Evolutionary conservation across 64 coral and sea anemone genomes (phyloP).

Genomic region (Montipora sp.): DNA sequence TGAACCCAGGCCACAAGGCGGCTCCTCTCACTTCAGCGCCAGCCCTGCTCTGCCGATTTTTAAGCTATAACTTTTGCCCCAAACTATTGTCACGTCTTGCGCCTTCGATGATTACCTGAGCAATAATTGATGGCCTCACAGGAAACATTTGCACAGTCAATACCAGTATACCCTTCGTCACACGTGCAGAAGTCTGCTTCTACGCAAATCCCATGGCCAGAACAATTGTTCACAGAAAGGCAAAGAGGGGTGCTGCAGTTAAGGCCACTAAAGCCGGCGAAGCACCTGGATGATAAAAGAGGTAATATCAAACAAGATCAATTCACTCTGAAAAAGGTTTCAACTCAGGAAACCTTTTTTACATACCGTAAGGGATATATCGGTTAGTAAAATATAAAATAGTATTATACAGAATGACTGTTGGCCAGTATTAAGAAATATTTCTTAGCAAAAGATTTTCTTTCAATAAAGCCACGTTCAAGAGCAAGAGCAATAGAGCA

Average conservation of each 20-base stretch:
- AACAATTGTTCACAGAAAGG: constrained; percentile 39
- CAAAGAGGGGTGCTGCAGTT: constrained; percentile 29
- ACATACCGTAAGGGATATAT: too few species aligned
- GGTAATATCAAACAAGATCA: background rate
- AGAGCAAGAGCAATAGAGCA: too few species aligned
- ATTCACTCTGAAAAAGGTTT: background rate
- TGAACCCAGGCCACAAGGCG: too few species aligned
- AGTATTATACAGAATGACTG: background rate
- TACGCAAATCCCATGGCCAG: constrained; percentile 30
- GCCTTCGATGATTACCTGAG: constrained; percentile 38
- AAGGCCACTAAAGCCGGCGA: constrained; percentile 33
- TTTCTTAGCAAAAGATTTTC: too few species aligned
- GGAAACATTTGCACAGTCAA: constrained; percentile 49
- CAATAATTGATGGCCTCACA: constrained; percentile 61
- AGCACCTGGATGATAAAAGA: constrained; percentile 6
- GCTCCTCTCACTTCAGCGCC: background rate
- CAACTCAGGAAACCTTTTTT: too few species aligned
- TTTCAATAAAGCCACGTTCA: too few species aligned
- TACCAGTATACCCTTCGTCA: constrained; percentile 42
- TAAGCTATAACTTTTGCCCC: background rate
- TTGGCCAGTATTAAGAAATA: too few species aligned
- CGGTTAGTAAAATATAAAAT: background rate
- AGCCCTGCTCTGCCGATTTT: background rate
- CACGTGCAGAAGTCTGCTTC: constrained; percentile 66
- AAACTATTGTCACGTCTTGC: background rate